Base-by-base conservation (phyloP, 1,140 invertebrate genomes). In the Gerris buenoi region DNA sequence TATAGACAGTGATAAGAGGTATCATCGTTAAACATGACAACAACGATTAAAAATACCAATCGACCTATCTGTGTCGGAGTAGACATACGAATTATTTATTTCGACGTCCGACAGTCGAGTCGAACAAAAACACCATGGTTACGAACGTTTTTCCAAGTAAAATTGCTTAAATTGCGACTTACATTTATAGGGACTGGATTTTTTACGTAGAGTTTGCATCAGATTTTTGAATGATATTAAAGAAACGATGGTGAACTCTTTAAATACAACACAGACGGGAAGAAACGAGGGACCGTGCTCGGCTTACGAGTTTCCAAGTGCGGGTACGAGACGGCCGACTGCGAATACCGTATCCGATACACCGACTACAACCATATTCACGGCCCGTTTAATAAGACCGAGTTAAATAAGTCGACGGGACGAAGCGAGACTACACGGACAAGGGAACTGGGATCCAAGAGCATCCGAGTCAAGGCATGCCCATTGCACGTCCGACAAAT, bases 181-280 rank as follows among this genome's bases (percentile, higher is more conserved):
- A 91, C 89, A 89, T 85, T 91, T 91, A 79, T 87, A 87, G 75
- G 89, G 89, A 79, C 88, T 91, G 74, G 87, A 90, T 83, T 88
- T 90, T 81, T 90, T 91, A 73, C 89, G 83, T 79, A 91, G 81
- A 73, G 88, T 91, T 86, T 91, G 89, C 89, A 91, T 91, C 28
- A 68, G 65, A 26, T 66, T 26, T n/a, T 33, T 62, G 28, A 67
- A 67, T 27, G 26, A 1, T 27, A 18, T 62, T 14, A 62, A 60
- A 14, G 15, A 60, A 60, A 22, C 15, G 23, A 60, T 22, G 23
- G 23, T 60, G 58, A 60, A 22, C 23, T 14, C 5, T 60, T 60
- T 25, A 5, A 22, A 3, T 3, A 60, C 10, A 60, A 15, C 15
- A 13, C 5, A 3, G 23, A 22, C 3, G 23, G 3, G 23, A 60